Evolutionary conservation across 2,888 invertebrate genomes (phyloP), one percentile per base, ranked within the genome.

Genomic region (Bombylius discolor): DNA sequence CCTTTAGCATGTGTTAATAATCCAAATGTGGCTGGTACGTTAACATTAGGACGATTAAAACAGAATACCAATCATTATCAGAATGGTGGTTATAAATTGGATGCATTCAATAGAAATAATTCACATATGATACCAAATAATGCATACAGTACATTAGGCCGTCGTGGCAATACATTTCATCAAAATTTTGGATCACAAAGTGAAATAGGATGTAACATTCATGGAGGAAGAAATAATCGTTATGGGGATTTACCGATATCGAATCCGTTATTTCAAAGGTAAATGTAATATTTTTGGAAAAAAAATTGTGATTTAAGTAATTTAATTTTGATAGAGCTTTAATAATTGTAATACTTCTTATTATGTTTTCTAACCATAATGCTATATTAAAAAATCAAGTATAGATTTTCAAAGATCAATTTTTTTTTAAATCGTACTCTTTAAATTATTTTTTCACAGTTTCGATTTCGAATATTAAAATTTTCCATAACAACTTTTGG

Each of bases 261-360:
- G 52, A 83, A 84, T 70, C 81, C 82, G 1, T 76, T 82, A 44
- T 84, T 82, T 70, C 80, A 80, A 68, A 77, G 80, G 81, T 80
- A 69, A 23, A 3, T 23, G 23, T 23, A 23, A 23, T 23, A 23
- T 23, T 23, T 23, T 23, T 2, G 3, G 3, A 23, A 23, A 23
- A 23, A 23, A 23, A 23, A 23, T 2, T 23, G 23, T 23, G 23
- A 23, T 23, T 23, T 23, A 23, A 23, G n/a, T n/a, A n/a, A n/a
- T n/a, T n/a, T 23, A 23, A 3, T 23, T 23, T 23, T 23, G 23
- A 23, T 23, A 23, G 23, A 23, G 23, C 23, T 23, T 23, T 23
- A 3, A 23, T 23, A 2, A 23, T 23, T 3, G 1, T 23, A 23
- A 23, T 23, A 23, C 23, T 23, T 23, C 3, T 23, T 23, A 23